Conservation (phyloP, 1,140 invertebrate genomes). For the Drosophila arizonae region DNA sequence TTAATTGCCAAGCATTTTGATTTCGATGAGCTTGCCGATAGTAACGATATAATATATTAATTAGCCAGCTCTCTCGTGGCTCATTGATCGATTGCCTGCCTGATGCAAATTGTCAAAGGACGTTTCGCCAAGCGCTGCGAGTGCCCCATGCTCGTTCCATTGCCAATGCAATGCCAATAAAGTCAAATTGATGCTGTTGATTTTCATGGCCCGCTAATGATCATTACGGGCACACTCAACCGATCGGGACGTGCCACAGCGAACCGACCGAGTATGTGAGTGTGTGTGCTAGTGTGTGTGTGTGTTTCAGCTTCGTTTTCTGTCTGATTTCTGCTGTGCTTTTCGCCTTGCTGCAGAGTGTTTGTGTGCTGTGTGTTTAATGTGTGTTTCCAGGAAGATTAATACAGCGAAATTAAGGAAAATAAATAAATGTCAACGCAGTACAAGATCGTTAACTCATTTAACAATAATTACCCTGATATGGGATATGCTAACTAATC, state of each 20-base stretch:
- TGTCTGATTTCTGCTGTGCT: conserved; percentile 26
- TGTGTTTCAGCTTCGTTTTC: conserved; percentile 18
- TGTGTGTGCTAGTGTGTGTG: not conserved
- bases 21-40: conserved; percentile 28
- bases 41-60: conserved; percentile 41
- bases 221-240: conserved; percentile 30
- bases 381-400: conserved; percentile 82
- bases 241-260: conserved; percentile 57
- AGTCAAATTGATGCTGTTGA: conserved; percentile 48
- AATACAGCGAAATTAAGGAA: conserved; percentile 83
- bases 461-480: conserved; percentile 83
- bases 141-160: conserved; percentile 12
- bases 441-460: conserved; percentile 83
- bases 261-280: not conserved
- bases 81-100: conserved; percentile 64
- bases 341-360: conserved; percentile 12
- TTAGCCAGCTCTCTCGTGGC: conserved; percentile 34
- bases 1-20: conserved; percentile 46
- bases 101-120: conserved; percentile 75
- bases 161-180: conserved; percentile 48
- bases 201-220: conserved; percentile 47
- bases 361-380: conserved; percentile 56
- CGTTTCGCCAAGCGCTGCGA: conserved; percentile 2
- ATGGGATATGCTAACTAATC: conserved; percentile 83
- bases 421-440: conserved; percentile 83